Base-by-base conservation (phyloP, 2,113 vertebrate genomes). In the Rutilus rutilus region DNA sequence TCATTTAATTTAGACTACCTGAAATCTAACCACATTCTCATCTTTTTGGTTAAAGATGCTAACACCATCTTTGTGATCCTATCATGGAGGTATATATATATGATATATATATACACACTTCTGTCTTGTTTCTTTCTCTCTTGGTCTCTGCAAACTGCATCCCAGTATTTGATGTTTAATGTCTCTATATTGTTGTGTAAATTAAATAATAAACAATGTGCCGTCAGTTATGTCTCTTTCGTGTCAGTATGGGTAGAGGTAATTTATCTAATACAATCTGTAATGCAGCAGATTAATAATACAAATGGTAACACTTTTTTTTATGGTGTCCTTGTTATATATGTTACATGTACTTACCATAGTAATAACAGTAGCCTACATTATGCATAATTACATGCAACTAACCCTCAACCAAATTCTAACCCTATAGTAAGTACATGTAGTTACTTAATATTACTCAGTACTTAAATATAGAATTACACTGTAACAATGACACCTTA, bases 151-250 rank as follows among this genome's bases (percentile, higher is more conserved):
- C 90, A 88, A 88, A 91, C 87, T 92, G 91, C 90, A 88, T 89
- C 88, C 89, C 87, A 87, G 88, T 89, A 89, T 88, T 87, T 90
- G 87, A 64, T 90, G 88, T 91, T 89, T 90, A 79, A 76, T 87
- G 85, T 92, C 90, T 88, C 64, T 86, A 86, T 78, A 91, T 90
- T 86, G 92, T 92, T 91, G 90, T 94, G 90, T 91, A 87, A 87
- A 86, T 86, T 89, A 88, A 92, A 90, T 87, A 94, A 94, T 90
- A 93, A 89, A 91, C 77, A 65, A 86, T 74, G 89, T 88, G 86
- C 78, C 30, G 86, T 86, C n/a, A 84, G 74, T 73, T 50, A n/a
- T 17, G 30, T 69, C 59, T 86, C 15, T 59, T 60, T 36, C 7
- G 5, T 33, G n/a, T 42, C 7, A 14, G 71, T 87, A n/a, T 47